Percentiles rank a stretch among this genome's conserved stretches.
These are phyloP conservation scores for Pomacea canaliculata DNA, from an alignment of 2,888 invertebrate genomes.

Conservation along the genomic window DNA sequence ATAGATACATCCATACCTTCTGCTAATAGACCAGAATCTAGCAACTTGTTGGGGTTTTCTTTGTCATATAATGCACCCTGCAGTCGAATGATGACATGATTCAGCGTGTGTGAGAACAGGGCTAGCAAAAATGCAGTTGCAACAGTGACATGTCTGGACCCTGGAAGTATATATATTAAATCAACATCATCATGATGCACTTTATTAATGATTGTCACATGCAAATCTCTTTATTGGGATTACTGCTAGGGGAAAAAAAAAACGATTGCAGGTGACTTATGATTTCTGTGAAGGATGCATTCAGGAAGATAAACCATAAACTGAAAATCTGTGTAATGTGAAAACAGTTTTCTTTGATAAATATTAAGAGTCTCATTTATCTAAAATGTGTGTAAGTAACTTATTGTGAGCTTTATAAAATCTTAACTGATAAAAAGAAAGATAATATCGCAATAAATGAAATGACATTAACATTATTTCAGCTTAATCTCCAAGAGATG, in stretches of 20 bases:
- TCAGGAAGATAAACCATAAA: too few relatives aligned
- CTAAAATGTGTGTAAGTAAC: too few relatives aligned
- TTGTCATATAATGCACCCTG: slow-evolving; percentile 65
- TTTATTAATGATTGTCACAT: neutral
- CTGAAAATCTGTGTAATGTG: too few relatives aligned
- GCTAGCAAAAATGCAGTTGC: slow-evolving; percentile 88
- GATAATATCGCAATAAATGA: too few relatives aligned
- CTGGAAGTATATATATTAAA: slow-evolving; percentile 40
- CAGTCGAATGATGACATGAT: slow-evolving; percentile 67
- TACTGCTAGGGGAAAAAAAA: neutral
- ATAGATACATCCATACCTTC: slow-evolving; percentile 8
- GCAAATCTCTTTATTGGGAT: too few relatives aligned
- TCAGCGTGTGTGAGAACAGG: slow-evolving; percentile 78
- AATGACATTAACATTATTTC: too few relatives aligned
- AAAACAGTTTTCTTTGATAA: too few relatives aligned
- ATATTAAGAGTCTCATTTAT: too few relatives aligned
- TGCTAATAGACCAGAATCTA: slow-evolving; percentile 18
- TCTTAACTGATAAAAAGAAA: too few relatives aligned
- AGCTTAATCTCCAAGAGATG: too few relatives aligned
- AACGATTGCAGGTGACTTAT: neutral
- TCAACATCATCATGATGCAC: neutral
- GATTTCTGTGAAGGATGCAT: too few relatives aligned
- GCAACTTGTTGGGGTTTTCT: slow-evolving; percentile 60
- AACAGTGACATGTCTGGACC: slow-evolving; percentile 85
- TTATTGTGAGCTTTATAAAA: too few relatives aligned